These are phyloP conservation scores for Alcedo atthis DNA, from an alignment of 2,797 vertebrate genomes.

Conservation along the genomic window DNA sequence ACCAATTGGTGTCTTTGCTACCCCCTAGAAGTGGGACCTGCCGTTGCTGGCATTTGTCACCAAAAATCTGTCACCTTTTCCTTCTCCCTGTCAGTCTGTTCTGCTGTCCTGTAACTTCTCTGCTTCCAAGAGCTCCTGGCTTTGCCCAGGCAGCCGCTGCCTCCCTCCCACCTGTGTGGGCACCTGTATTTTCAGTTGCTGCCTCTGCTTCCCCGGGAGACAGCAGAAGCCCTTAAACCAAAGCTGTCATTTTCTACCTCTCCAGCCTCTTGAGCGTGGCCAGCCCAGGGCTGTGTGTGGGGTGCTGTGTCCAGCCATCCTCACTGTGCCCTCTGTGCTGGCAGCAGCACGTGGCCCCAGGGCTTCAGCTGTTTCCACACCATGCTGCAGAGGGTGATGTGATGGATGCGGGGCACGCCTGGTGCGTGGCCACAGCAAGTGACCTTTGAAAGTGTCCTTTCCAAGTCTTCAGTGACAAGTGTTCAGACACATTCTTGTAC, in stretches of 20 bases:
- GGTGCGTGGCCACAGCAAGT: not conserved
- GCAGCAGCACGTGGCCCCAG: rapidly evolving
- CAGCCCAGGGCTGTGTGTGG: rapidly evolving
- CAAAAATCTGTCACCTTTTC: not conserved
- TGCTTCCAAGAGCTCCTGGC: not conserved
- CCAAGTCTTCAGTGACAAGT: slow-evolving; percentile 6
- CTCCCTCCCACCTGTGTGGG: not conserved
- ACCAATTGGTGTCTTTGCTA: no score
- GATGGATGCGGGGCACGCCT: not conserved
- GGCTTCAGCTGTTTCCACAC: rapidly evolving
- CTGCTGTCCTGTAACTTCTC: not conserved
- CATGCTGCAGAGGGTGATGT: not conserved
- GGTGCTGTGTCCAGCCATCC: not conserved
- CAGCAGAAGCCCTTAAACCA: not conserved
- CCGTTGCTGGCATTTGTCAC: not conserved
- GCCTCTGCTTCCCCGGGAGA: not conserved
- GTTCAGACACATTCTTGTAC: not conserved
- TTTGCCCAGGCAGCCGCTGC: not conserved
- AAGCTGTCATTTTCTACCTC: not conserved
- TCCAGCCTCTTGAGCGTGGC: rapidly evolving
- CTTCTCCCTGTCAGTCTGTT: not conserved
- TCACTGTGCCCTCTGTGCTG: rapidly evolving
- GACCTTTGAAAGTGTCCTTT: not conserved
- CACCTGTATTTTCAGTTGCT: not conserved
- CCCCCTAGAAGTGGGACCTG: not conserved